Evolutionary conservation across 2,888 invertebrate species (phyloP), one percentile per base, ranked within the genome.

Genomic region (Amphipyra berbera): DNA sequence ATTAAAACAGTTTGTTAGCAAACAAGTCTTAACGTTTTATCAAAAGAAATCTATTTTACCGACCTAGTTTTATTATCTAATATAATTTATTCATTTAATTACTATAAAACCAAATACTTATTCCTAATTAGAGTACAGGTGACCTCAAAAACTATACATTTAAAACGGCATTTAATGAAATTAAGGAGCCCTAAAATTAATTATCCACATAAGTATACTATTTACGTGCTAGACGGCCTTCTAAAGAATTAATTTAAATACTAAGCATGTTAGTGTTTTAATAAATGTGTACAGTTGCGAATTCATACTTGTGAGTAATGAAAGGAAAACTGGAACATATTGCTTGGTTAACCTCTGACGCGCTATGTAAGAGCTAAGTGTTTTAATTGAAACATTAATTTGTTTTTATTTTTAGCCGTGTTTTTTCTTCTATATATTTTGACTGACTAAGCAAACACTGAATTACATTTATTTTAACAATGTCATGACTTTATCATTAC

Each of bases 241-340:
- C 64, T 64, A 46, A 64, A 55, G 41, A 59, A 58, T 48, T 59
- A 33, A 55, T 52, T 55, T 42, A 37, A 59, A 56, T 59, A 47
- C 10, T 41, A 40, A 68, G 14, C 13, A 30, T 52, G 30, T 50
- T 44, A 41, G 27, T 55, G 42, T 42, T 27, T 13, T 33, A 10
- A 59, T 46, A 37, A 53, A 49, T 37, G 37, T 49, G 47, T 50
- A 46, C 33, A 33, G 54, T 21, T 12, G 46, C 14, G 14, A 10
- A 27, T 15, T 46, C 33, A 55, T 21, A 8, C 12, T 37, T 3
- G 14, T 12, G 30, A n/a, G 41, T 33, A 40, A 50, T 33, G 45
- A 50, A 50, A 48, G 53, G 37, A 38, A 42, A 42, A 54, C 14
- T 35, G 38, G 33, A 41, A 15, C 38, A 35, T 33, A 46, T 46